Base-by-base conservation (phyloP, 2,888 invertebrate genomes). In the Flabesymbios commensalis region DNA sequence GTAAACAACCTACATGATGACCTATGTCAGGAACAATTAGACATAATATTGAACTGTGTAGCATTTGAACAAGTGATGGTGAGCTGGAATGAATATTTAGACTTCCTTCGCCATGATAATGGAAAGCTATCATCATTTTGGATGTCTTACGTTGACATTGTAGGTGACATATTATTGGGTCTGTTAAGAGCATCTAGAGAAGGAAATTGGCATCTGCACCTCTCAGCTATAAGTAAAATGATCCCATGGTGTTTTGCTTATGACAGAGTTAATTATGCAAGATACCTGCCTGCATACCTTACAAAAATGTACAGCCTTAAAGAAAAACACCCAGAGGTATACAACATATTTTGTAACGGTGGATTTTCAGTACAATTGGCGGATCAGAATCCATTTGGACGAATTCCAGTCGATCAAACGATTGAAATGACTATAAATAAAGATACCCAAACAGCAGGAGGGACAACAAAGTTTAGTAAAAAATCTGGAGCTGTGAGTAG, bases 191-290 rank as follows among this genome's bases (percentile, higher is more conserved):
- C 66, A 22, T 51, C 64, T 2, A 39, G 65, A 14, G 67, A 68
- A 42, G 71, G 65, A 2, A 57, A 64, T 48, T 69, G 67, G 65
- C 14, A 45, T 14, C 24, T 70, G 17, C 71, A 70, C 43, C 59
- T 72, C 1, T 17, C 47, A 31, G 39, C 55, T 3, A 61, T 70
- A n/a, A 17, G 54, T 4, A 19, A 10, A 2, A 58, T 70, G 61
- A 63, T 70, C 28, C 70, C 64, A 7, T 71, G 67, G 65, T 62
- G 57, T 33, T 72, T 71, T 59, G 71, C 70, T 2, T 69, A 69
- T 54, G 69, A 72, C 43, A 59, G 42, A 10, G 29, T 61, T 10
- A 72, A 72, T 48, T 70, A 72, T 52, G 65, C 71, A 19, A 33
- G 70, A 17, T 45, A 45, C 19, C 39, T 36, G n/a, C 10, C n/a